These are phyloP conservation scores for Nansenia antarctica DNA, from an alignment of 2,113 vertebrate species.

Conservation along the genomic window DNA sequence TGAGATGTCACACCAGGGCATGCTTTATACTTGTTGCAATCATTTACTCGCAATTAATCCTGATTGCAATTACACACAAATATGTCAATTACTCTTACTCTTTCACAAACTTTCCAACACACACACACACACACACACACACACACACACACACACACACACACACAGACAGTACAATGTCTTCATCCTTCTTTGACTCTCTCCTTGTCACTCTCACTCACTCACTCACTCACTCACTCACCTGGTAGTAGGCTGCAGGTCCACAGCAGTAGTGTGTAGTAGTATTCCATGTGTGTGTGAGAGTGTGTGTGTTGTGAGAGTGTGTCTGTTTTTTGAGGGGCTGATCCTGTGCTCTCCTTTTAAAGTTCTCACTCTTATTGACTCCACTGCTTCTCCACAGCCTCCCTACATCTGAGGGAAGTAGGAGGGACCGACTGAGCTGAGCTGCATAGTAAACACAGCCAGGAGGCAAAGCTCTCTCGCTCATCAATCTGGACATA, in stretches of 20 bases:
- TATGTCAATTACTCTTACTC: neutral
- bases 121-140: neutral
- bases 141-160: neutral
- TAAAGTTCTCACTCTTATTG: slow-evolving; percentile 10
- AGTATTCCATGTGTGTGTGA: slow-evolving; percentile 52
- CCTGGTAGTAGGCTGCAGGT: slow-evolving; percentile 62
- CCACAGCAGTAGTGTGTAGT: slow-evolving; percentile 46
- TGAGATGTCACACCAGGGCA: neutral
- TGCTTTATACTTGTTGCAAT: no score
- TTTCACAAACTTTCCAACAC: slow-evolving; percentile 15
- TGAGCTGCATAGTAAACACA: neutral
- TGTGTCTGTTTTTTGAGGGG: neutral
- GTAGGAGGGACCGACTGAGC: neutral
- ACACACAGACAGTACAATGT: neutral
- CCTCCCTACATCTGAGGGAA: neutral
- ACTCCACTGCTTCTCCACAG: slow-evolving; percentile 1
- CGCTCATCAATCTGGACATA: neutral
- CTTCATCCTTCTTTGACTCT: neutral
- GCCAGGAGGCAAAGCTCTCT: neutral
- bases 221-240: slow-evolving; percentile 30
- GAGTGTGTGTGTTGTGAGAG: slow-evolving; percentile 19
- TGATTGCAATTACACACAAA: slow-evolving; percentile 13
- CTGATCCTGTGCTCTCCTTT: slow-evolving; percentile 19
- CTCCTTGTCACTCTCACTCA: neutral
- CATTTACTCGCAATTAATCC: no score